A percentile compares a stretch with the other conserved stretches of the same genome.
These are phyloP conservation scores for Cheilosia vulpina DNA, from an alignment of 2,888 invertebrate species.

Conservation along the genomic window DNA sequence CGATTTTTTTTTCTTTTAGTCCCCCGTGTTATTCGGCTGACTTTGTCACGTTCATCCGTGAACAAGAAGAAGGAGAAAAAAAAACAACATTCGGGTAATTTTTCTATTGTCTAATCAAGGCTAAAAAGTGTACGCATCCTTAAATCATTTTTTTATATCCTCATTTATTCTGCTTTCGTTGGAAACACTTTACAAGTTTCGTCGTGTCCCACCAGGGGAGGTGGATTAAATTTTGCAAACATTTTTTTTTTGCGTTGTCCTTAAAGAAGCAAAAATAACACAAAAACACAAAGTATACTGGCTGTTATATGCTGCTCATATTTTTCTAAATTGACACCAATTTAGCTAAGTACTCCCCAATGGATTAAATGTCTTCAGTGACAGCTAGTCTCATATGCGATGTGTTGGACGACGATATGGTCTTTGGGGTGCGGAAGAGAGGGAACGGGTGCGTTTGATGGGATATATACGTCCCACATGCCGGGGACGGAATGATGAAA, in stretches of 20 bases:
- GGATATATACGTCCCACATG: neutral
- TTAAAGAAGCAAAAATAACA: constrained; percentile 9
- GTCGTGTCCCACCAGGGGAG: constrained; percentile 9
- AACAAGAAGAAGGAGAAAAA: constrained; percentile 20
- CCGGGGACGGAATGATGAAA: constrained; percentile 7
- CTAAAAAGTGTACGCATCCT: constrained; percentile 55
- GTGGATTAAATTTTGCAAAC: constrained; percentile 33
- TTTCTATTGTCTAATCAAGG: constrained; percentile 73
- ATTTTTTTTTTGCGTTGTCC: constrained; percentile 6
- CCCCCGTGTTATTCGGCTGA: neutral
- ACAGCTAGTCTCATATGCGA: constrained; percentile 45
- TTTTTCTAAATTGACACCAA: constrained; percentile 74
- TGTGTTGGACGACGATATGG: constrained; percentile 3
- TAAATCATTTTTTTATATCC: constrained; percentile 63
- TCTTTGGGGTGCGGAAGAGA: neutral
- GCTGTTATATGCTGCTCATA: constrained; percentile 42
- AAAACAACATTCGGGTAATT: constrained; percentile 63
- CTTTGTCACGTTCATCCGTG: constrained; percentile 29
- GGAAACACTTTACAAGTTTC: constrained; percentile 36
- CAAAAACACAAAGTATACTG: constrained; percentile 8
- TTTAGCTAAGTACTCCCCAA: constrained; percentile 73
- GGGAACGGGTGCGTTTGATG: neutral
- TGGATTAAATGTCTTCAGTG: constrained; percentile 69
- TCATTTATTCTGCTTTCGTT: constrained; percentile 21
- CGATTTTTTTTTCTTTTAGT: neutral